Evolutionary conservation across 2,113 vertebrate genomes (phyloP).

Genomic region (Toxostoma redivivum): DNA sequence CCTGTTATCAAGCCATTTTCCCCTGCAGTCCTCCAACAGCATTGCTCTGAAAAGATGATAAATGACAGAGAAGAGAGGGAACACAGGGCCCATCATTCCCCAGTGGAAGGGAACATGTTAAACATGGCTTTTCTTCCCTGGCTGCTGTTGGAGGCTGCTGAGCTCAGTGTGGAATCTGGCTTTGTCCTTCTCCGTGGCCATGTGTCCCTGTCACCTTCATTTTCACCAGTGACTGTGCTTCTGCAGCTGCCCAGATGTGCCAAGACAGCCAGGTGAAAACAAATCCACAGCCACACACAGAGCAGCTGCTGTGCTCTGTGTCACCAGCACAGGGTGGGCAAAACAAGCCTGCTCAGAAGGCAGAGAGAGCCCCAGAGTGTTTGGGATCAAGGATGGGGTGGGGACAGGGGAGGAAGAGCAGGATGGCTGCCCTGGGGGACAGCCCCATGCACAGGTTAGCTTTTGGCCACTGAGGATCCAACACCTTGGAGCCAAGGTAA

Average conservation of each 20-base stretch:
- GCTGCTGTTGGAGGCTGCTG: not conserved
- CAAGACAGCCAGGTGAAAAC: not conserved
- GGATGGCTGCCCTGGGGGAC: not conserved
- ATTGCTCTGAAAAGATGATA: not conserved
- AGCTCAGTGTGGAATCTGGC: not conserved
- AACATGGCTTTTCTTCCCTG: not conserved
- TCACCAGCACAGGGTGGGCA: fast-evolving
- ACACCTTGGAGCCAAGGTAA: not conserved
- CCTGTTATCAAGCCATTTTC: not conserved
- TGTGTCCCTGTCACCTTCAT: not conserved
- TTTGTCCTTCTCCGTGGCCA: not conserved
- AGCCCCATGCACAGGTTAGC: not conserved
- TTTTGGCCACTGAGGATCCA: not conserved
- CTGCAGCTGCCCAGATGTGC: not conserved
- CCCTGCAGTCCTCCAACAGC: not conserved
- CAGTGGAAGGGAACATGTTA: not conserved
- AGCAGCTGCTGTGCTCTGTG: fast-evolving
- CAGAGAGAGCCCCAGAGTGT: fast-evolving
- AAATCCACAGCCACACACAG: not conserved
- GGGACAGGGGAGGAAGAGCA: not conserved
- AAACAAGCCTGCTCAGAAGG: fast-evolving
- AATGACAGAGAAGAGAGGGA: not conserved
- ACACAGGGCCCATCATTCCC: not conserved
- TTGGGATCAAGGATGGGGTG: not conserved
- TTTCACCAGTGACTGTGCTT: fast-evolving